Evolutionary conservation across 2,113 vertebrate species (phyloP).

Genomic region (Globicephala melas): DNA sequence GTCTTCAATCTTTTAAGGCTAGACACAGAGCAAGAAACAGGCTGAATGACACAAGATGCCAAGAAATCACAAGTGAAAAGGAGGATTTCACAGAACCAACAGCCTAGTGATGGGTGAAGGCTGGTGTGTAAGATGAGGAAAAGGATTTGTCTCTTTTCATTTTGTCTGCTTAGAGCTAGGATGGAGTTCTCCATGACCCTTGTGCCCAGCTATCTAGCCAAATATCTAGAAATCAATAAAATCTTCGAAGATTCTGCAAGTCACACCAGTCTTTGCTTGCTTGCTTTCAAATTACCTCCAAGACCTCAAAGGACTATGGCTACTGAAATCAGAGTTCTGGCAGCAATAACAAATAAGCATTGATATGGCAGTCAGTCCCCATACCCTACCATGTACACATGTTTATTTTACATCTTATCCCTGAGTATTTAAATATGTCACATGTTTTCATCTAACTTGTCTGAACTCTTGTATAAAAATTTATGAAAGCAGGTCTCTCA

Average conservation of each 20-base stretch:
- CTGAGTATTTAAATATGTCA: background rate
- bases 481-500: background rate
- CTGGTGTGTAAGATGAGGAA: background rate
- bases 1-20: slow-evolving; percentile 37
- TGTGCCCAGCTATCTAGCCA: background rate
- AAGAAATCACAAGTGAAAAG: slow-evolving; percentile 31
- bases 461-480: background rate
- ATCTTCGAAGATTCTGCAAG: background rate
- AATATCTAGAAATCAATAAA: background rate
- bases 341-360: background rate
- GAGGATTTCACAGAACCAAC: background rate
- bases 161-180: background rate
- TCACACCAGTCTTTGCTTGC: background rate
- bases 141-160: background rate
- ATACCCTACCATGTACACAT: background rate
- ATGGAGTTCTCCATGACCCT: background rate
- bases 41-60: background rate
- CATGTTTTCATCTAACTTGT: background rate
- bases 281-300: background rate
- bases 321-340: background rate
- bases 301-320: background rate
- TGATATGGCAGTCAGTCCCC: background rate
- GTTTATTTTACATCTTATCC: background rate
- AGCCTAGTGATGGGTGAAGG: background rate
- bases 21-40: slow-evolving; percentile 20